A percentile compares a stretch with the other conserved stretches of the same genome.
phyloP scores from a whole-genome alignment of 2,113 vertebrate genomes.

The Motacilla tschutschensis region DNA sequence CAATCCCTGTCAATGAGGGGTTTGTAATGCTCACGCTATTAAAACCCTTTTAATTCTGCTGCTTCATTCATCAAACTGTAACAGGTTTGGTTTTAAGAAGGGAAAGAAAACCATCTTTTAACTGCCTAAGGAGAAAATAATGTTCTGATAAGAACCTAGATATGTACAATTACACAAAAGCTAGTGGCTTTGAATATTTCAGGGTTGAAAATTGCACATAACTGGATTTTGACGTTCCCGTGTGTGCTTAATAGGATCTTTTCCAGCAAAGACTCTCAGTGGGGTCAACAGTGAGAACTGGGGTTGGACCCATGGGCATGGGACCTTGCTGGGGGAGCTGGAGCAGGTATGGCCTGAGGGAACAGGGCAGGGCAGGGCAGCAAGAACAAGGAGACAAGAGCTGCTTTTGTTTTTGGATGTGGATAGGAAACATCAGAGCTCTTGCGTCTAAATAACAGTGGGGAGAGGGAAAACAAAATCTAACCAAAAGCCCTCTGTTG shows the following conservation, averaged over 20 bases:
- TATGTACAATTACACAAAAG: not conserved
- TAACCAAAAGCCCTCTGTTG: constrained; percentile 52
- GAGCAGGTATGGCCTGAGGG: not conserved
- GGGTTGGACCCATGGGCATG: rapidly evolving
- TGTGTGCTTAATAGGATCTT: not conserved
- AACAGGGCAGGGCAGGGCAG: not conserved
- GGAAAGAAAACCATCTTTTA: constrained; percentile 34
- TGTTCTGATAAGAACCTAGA: not conserved
- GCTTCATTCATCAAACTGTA: constrained; percentile 57
- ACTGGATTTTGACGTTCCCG: not conserved
- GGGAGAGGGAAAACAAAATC: constrained; percentile 39
- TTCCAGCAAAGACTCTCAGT: not conserved
- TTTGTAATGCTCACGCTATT: constrained; percentile 6
- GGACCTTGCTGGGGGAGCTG: not conserved
- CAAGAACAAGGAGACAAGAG: not conserved
- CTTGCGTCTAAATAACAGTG: not conserved
- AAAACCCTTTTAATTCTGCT: constrained; percentile 59
- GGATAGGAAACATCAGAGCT: constrained; percentile 18
- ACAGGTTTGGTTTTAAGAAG: constrained; percentile 49
- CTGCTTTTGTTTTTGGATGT: constrained; percentile 3
- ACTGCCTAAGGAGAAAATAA: constrained; percentile 13
- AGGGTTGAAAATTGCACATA: not conserved
- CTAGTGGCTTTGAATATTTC: not conserved
- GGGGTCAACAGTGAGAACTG: rapidly evolving
- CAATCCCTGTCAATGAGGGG: constrained; percentile 43